Evolutionary conservation across 2,113 vertebrate genomes (phyloP), one percentile per base, ranked within the genome.

Genomic region (Actenoides hombroni): DNA sequence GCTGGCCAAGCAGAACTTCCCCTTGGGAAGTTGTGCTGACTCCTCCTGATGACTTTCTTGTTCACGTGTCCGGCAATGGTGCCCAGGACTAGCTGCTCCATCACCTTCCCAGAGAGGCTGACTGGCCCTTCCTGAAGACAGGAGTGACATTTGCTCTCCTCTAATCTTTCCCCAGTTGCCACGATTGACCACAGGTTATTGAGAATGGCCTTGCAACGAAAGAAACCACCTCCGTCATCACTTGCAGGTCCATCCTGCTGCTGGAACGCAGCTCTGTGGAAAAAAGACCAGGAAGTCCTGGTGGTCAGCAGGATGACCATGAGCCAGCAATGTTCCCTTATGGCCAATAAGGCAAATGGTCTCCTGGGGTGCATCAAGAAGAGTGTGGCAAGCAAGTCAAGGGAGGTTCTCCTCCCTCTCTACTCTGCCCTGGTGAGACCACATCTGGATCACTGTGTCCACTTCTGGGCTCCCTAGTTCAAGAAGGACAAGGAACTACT

Each of bases 141-240:
- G 44, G 33, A 54, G 28, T 21, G 54, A 42, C 8, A 26, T 28
- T 0, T 1, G 14, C 54, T 73, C 37, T 59, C 16, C 37, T 51
- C 40, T n/a, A n/a, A 19, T 48, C 69, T 26, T 68, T 18, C 63
- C n/a, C 33, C 48, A 51, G 4, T 11, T 57, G 26, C 31, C 42
- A 24, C 9, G 9, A 17, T 12, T 3, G 9, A 64, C 48, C 23
- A 28, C 53, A 40, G 39, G 17, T 46, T 35, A 67, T 16, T 18
- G n/a, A 8, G 21, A 19, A 39, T 16, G 39, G 20, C n/a, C 59
- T 64, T 1, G 1, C 0, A 2, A 16, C 42, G 44, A 28, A 8
- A 24, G 51, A 33, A 42, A 21, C 35, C 44, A 13, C 60, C 37
- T 67, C 26, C 42, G 17, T 49, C 31, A 13, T 35, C 31, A 11